Evolutionary conservation across 1,140 invertebrate genomes (phyloP).

Genomic region (Adoxophyes honmai): DNA sequence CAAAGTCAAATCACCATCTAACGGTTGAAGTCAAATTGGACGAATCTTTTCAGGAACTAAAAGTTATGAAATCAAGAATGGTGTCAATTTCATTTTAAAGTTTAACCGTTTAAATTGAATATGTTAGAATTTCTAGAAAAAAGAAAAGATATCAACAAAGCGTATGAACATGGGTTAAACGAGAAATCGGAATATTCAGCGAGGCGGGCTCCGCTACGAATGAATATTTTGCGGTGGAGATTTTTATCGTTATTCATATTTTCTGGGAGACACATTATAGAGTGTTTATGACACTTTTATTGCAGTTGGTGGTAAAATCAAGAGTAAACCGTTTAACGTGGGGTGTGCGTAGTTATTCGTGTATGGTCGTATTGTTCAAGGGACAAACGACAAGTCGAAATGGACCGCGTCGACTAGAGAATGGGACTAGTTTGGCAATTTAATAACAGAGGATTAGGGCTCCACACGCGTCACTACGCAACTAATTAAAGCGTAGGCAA

Average conservation of each 20-base stretch:
- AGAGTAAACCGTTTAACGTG: constrained; percentile 2
- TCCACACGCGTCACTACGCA: constrained; percentile 74
- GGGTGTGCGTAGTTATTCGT: neutral
- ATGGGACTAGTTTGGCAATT: constrained; percentile 45
- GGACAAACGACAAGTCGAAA: neutral
- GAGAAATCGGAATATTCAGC: constrained; percentile 2
- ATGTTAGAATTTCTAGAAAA: too few relatives aligned
- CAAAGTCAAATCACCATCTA: too few relatives aligned
- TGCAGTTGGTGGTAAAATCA: constrained; percentile 12
- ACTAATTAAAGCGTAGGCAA: constrained; percentile 77
- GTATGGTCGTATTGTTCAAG: neutral
- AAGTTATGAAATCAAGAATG: too few relatives aligned
- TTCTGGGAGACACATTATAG: constrained; percentile 9
- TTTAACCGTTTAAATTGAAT: too few relatives aligned
- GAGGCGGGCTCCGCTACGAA: neutral
- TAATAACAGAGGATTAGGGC: constrained; percentile 70
- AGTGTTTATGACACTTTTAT: constrained; percentile 20
- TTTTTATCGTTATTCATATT: constrained; percentile 17
- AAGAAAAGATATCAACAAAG: too few relatives aligned
- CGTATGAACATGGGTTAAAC: neutral
- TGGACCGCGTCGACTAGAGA: constrained; percentile 9
- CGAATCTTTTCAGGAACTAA: too few relatives aligned
- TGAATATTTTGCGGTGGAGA: constrained; percentile 13
- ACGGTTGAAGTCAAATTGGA: too few relatives aligned
- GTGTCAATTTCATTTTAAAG: too few relatives aligned